Evolutionary conservation across 2,797 vertebrate species (phyloP), one percentile per base, ranked within the genome.

Genomic region (Sphaeramia orbicularis): DNA sequence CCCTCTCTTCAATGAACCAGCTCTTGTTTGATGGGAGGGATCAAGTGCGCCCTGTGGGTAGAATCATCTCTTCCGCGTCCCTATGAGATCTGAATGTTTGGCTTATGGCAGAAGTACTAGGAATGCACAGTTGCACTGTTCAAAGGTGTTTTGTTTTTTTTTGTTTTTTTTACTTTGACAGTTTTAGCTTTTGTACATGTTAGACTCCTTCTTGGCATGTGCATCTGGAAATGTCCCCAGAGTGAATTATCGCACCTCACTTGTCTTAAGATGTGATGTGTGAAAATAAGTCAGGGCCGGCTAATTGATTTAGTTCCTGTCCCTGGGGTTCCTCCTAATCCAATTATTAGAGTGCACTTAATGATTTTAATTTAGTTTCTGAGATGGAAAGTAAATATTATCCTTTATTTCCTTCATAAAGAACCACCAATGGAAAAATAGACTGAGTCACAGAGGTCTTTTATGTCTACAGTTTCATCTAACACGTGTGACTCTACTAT

Each of bases 41-140:
- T 91, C 80, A 86, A 86, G 80, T 79, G 71, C 43, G 32, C 77
- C 87, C 86, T 86, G 85, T 90, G 87, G 86, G 84, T 77, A 90
- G 76, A 85, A 68, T 64, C 68, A 73, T 73, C 74, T 80, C 70
- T 44, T 77, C 64, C 42, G 67, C 69, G 56, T 80, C 84, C 82
- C 86, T 72, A 65, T 35, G 82, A 91, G 87, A 90, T 77, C 55
- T 82, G 51, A 75, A 76, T 85, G 71, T 86, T 87, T 83, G 71
- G 74, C 76, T 89, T 45, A 45, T 66, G 72, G 78, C 65, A 76
- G 57, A 52, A 64, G 64, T 66, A 76, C 69, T 63, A 70, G 65
- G 77, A 85, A 83, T 76, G 50, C 75, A 84, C 63, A 69, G 70
- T 52, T 68, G 48, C 43, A 30, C 65, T 60, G 52, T 78, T 83